phyloP scores from a whole-genome alignment of 1,140 invertebrate genomes.

The Platorchestia sp. region DNA sequence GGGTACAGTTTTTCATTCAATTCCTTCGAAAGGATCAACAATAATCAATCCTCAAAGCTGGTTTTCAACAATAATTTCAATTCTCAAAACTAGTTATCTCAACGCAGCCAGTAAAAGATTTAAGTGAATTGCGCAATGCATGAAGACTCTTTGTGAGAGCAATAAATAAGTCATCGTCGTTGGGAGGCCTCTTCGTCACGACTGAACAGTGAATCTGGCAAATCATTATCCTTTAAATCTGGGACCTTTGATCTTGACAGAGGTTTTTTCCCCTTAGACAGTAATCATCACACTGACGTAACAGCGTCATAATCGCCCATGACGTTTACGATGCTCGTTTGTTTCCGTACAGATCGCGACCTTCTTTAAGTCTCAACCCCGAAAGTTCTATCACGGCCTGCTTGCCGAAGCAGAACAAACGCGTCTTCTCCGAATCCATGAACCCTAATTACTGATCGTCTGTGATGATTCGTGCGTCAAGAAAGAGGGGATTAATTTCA shows the following conservation, averaged over 20 bases:
- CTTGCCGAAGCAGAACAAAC: conserved; percentile 21
- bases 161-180: neutral
- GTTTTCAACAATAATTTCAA: too few species aligned
- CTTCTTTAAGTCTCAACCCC: neutral
- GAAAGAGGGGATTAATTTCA: neutral
- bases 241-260: neutral
- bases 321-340: neutral
- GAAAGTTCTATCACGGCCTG: conserved; percentile 8
- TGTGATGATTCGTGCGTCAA: neutral
- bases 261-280: neutral
- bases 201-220: neutral
- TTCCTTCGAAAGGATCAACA: too few species aligned
- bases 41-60: too few species aligned
- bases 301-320: neutral
- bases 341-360: neutral
- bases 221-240: conserved; percentile 1
- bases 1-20: too few species aligned
- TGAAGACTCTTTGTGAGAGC: neutral
- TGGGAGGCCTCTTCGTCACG: neutral
- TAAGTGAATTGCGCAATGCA: neutral
- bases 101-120: neutral
- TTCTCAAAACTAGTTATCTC: neutral
- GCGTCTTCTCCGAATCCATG: neutral
- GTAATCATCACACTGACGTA: neutral
- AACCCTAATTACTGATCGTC: conserved; percentile 2